phyloP scores from a whole-genome alignment of 2,888 invertebrate genomes.

The Pyrochroa serraticornis region DNA sequence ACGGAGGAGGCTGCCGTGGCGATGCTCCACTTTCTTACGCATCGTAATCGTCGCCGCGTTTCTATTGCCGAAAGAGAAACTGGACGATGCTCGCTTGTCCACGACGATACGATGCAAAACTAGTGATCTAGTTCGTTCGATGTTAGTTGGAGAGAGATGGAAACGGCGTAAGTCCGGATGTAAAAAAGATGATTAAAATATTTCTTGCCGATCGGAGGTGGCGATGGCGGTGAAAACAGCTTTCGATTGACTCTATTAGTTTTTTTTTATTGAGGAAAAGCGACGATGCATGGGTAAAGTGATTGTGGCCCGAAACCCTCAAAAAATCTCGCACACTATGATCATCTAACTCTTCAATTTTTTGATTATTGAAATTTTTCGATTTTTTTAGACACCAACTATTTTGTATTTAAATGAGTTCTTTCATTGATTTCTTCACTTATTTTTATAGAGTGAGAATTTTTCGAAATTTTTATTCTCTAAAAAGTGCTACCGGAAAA shows the following conservation, averaged over 20 bases:
- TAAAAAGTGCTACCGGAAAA: too few species aligned
- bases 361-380: too few species aligned
- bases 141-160: constrained; percentile 3
- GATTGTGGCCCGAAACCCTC: too few species aligned
- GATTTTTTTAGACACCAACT: too few species aligned
- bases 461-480: too few species aligned
- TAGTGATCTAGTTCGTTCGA: constrained; percentile 34
- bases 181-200: constrained; percentile 30
- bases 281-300: too few species aligned
- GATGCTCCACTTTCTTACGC: constrained; percentile 23
- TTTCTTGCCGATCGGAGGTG: constrained; percentile 32
- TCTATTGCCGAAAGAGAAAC: constrained; percentile 45
- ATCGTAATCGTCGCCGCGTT: constrained; percentile 6
- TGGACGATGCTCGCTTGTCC: constrained; percentile 37
- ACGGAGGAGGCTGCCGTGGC: background rate
- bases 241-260: constrained; percentile 28
- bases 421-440: too few species aligned
- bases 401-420: too few species aligned
- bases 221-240: constrained; percentile 31
- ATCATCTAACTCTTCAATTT: too few species aligned
- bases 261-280: constrained; percentile 7
- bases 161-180: constrained; percentile 1
- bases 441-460: too few species aligned
- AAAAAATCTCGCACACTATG: too few species aligned
- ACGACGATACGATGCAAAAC: constrained; percentile 43